A percentile compares a stretch with the other conserved stretches of the same genome.
These are phyloP conservation scores for Siniperca undulata DNA, from an alignment of 2,797 vertebrate species.

Conservation along the genomic window DNA sequence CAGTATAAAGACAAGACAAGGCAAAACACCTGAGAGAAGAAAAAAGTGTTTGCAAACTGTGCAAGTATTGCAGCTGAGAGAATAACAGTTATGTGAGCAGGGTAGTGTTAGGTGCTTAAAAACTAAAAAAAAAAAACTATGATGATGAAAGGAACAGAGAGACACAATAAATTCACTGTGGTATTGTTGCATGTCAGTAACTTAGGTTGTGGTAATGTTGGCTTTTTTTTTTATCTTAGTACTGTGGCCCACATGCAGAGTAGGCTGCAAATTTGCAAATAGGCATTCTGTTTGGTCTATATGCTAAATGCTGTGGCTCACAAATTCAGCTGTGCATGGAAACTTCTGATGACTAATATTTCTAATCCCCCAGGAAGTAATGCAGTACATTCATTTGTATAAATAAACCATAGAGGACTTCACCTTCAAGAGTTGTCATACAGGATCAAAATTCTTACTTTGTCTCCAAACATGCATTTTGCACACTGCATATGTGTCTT, in stretches of 20 bases:
- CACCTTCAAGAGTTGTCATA: neutral
- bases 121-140: neutral
- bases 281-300: conserved; percentile 42
- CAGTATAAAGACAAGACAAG: conserved; percentile 35
- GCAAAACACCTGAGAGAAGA: conserved; percentile 45
- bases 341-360: conserved; percentile 51
- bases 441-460: neutral
- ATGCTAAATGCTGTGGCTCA: conserved; percentile 24
- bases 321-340: conserved; percentile 37
- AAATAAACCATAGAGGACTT: conserved; percentile 25
- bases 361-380: conserved; percentile 41
- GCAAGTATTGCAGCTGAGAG: conserved; percentile 17
- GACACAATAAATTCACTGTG: conserved; percentile 18
- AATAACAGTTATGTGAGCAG: conserved; percentile 12
- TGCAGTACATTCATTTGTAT: conserved; percentile 9
- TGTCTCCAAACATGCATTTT: neutral
- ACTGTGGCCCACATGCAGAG: neutral
- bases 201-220: conserved; percentile 10
- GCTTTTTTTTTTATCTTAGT: conserved; percentile 12
- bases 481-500: neutral
- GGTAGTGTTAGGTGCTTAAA: neutral
- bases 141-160: conserved; percentile 4
- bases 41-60: conserved; percentile 29
- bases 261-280: conserved; percentile 33
- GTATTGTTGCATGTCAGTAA: conserved; percentile 35